These are phyloP conservation scores for Schizothorax lantsangensis DNA, from an alignment of 2,797 vertebrate genomes.

Conservation along the genomic window DNA sequence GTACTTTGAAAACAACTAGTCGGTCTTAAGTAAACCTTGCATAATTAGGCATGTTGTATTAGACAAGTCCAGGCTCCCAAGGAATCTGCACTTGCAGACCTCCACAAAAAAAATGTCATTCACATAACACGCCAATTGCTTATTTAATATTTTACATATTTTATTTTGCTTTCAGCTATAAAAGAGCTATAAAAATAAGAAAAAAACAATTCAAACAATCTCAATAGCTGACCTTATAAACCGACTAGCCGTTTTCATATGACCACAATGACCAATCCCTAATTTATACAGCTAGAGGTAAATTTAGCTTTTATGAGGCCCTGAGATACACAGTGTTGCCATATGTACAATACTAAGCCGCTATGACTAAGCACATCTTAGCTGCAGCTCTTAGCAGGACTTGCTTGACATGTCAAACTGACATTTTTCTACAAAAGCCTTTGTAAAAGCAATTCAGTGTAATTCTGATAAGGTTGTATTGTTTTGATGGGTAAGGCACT, in stretches of 20 bases:
- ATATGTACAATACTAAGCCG: constrained; percentile 10
- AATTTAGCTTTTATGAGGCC: constrained; percentile 24
- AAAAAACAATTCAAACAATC: background rate
- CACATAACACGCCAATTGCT: background rate
- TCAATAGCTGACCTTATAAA: background rate
- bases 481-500: constrained; percentile 33
- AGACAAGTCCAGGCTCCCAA: background rate
- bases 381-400: background rate
- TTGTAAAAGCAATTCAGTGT: constrained; percentile 19
- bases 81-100: background rate
- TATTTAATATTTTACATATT: background rate
- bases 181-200: background rate
- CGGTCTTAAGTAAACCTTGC: background rate
- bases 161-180: too few species aligned
- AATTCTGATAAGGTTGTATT: constrained; percentile 45
- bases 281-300: background rate
- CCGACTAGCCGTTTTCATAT: background rate
- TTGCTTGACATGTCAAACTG: constrained; percentile 23
- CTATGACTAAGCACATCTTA: constrained; percentile 44
- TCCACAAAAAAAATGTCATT: background rate
- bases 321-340: constrained; percentile 11
- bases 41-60: background rate
- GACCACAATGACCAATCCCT: background rate
- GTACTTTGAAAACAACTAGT: background rate
- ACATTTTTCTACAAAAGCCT: constrained; percentile 25